These are phyloP conservation scores for Brachionus paranguensis DNA, from an alignment of 1,140 invertebrate genomes.

Conservation along the genomic window DNA sequence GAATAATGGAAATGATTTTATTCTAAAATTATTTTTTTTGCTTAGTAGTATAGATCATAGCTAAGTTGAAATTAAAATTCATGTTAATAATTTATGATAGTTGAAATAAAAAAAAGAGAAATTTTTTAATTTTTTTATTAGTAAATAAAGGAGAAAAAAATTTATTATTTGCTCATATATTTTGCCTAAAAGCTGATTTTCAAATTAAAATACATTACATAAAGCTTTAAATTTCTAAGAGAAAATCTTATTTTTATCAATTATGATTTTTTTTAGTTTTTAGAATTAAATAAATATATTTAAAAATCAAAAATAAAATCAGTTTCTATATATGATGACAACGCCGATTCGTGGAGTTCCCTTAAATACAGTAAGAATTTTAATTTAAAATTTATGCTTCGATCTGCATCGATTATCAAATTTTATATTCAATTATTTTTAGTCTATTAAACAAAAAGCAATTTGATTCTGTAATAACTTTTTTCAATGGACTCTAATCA, in stretches of 20 bases:
- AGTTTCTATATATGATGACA: background rate
- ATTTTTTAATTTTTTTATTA: background rate
- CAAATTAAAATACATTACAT: background rate
- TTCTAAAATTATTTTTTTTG: background rate
- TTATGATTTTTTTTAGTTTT: slow-evolving; percentile 13
- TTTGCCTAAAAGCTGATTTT: background rate
- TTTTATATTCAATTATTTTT: background rate
- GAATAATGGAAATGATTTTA: background rate
- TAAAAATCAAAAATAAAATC: background rate
- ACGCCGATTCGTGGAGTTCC: slow-evolving; percentile 17
- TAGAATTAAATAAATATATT: slow-evolving; percentile 1
- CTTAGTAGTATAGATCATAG: background rate
- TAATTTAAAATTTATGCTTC: background rate
- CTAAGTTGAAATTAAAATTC: background rate
- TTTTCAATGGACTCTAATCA: too few species aligned
- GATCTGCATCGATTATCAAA: background rate
- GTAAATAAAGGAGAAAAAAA: background rate
- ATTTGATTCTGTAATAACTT: too few species aligned
- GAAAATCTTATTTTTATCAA: background rate
- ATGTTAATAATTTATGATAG: background rate
- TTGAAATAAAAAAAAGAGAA: background rate
- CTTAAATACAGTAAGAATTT: slow-evolving; percentile 1
- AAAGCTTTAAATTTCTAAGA: background rate
- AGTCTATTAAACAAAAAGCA: too few species aligned
- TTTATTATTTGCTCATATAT: background rate